These are phyloP conservation scores for Lophochroa leadbeateri DNA, from an alignment of 2,113 vertebrate species.

Conservation along the genomic window DNA sequence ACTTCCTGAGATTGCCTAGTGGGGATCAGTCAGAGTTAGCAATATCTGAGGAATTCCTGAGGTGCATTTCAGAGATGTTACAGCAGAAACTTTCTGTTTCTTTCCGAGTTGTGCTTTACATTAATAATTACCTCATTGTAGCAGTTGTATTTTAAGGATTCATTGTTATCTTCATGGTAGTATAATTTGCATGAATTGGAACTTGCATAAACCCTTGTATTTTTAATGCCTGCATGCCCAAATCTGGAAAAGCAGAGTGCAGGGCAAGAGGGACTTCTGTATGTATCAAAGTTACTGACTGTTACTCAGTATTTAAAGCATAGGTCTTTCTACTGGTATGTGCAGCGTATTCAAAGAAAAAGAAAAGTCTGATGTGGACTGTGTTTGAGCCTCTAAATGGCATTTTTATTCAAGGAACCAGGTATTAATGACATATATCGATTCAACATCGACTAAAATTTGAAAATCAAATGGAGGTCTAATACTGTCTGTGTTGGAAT, in stretches of 20 bases:
- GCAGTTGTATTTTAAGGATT: not conserved
- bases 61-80: conserved; percentile 46
- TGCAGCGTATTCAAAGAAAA: not conserved
- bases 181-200: not conserved
- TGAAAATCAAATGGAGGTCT: not conserved
- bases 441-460: not conserved
- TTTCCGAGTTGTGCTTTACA: not conserved
- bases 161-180: not conserved
- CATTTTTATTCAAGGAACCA: not conserved
- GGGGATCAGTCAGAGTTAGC: conserved; percentile 76
- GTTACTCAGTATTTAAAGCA: not conserved
- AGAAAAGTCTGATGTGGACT: not conserved
- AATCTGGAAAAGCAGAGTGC: not conserved
- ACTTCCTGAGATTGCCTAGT: conserved; percentile 85
- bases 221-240: not conserved
- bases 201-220: not conserved
- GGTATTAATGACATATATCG: not conserved
- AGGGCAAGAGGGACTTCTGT: not conserved
- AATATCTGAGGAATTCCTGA: conserved; percentile 75
- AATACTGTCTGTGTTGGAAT: not conserved
- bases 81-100: conserved; percentile 8
- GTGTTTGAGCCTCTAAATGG: not conserved
- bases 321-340: not conserved
- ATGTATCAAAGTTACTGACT: not conserved
- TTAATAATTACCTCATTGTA: not conserved